Evolutionary conservation across 2,888 invertebrate genomes (phyloP).

Genomic region (Tachina fera): DNA sequence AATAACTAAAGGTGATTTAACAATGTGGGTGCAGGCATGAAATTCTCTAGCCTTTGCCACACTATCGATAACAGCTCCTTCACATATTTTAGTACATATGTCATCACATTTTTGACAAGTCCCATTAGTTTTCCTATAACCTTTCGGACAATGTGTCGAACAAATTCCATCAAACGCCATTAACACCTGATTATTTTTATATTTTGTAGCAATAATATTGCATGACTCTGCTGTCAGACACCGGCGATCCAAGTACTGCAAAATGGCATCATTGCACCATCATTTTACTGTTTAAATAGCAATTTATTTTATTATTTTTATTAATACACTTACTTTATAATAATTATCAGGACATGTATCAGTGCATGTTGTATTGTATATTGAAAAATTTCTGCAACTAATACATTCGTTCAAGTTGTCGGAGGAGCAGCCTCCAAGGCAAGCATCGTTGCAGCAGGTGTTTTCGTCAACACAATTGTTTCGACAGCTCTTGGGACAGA

Average conservation of each 20-base stretch:
- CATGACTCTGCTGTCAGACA: conserved; percentile 92
- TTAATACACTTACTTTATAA: conserved; percentile 82
- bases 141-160: conserved; percentile 85
- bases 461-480: conserved; percentile 84
- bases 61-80: conserved; percentile 89
- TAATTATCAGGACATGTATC: conserved; percentile 86
- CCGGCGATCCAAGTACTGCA: conserved; percentile 89
- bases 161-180: conserved; percentile 87
- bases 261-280: background rate
- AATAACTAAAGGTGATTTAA: conserved; percentile 90
- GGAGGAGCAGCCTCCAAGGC: conserved; percentile 93
- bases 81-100: conserved; percentile 86
- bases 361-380: conserved; percentile 86
- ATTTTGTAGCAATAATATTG: conserved; percentile 83
- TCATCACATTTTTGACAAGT: conserved; percentile 83
- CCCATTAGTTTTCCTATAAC: conserved; percentile 78
- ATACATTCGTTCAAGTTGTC: conserved; percentile 87
- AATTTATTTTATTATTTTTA: conserved; percentile 1
- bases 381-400: conserved; percentile 91
- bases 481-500: conserved; percentile 86
- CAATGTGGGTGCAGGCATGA: conserved; percentile 93
- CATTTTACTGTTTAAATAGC: background rate
- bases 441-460: conserved; percentile 90
- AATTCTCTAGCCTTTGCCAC: conserved; percentile 91
- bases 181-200: conserved; percentile 81